phyloP scores from a whole-genome alignment of 2,113 vertebrate species.

The Ailuropoda melanoleuca region DNA sequence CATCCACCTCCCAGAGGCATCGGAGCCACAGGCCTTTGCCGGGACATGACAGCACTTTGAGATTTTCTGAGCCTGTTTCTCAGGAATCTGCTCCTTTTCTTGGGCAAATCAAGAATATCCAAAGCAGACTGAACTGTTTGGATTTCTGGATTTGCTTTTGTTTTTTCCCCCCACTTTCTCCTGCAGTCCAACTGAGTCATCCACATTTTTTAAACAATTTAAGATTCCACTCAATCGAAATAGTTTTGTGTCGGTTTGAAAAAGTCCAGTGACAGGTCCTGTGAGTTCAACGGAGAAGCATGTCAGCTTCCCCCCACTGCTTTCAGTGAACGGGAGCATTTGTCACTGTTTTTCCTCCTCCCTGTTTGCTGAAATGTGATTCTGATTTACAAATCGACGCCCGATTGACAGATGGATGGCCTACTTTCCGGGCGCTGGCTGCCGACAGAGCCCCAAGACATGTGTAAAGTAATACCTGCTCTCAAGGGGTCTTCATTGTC shows the following conservation, averaged over 20 bases:
- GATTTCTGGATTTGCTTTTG: neutral
- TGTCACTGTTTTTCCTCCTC: neutral
- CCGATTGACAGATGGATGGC: neutral
- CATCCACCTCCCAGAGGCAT: neutral
- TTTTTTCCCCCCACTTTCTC: neutral
- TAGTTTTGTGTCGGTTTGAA: neutral
- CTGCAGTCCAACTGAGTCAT: neutral
- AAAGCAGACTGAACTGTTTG: neutral
- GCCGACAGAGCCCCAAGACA: neutral
- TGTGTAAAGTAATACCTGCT: neutral
- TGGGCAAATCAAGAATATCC: slow-evolving; percentile 48
- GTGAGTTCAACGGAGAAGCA: accelerated
- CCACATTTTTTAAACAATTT: slow-evolving; percentile 37
- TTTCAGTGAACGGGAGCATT: accelerated
- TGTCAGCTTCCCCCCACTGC: accelerated
- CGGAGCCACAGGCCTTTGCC: accelerated
- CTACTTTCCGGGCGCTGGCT: neutral
- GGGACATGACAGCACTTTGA: neutral
- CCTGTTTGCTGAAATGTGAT: neutral
- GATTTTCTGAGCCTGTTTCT: slow-evolving; percentile 29
- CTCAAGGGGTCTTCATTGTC: accelerated
- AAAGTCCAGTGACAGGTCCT: neutral
- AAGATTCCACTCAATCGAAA: neutral
- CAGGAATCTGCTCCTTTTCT: slow-evolving; percentile 45
- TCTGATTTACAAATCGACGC: neutral